A percentile compares a stretch with the other conserved stretches of the same genome.
These are phyloP conservation scores for Halisarca cf. caerulea DNA, from an alignment of 37 sponge, comb jelly and placozoan genomes.

Conservation along the genomic window DNA sequence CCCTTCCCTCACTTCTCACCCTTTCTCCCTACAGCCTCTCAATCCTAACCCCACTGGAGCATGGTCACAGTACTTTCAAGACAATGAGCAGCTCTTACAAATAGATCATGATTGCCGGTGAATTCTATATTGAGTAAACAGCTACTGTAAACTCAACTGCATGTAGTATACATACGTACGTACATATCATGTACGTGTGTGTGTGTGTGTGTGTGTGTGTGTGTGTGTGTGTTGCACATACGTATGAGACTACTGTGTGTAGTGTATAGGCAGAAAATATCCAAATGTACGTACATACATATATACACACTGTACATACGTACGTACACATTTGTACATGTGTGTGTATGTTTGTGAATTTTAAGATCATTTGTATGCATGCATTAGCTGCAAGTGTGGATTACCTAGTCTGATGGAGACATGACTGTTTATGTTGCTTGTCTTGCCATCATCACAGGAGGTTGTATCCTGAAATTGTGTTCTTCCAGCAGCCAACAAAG, in stretches of 20 bases:
- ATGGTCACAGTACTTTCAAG: slow-evolving; percentile 87
- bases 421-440: background rate
- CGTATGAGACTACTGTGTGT: too few relatives aligned
- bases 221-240: too few relatives aligned
- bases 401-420: too few relatives aligned
- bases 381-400: background rate
- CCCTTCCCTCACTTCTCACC: too few relatives aligned
- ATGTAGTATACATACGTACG: too few relatives aligned
- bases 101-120: slow-evolving; percentile 87
- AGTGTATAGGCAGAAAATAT: too few relatives aligned
- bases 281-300: too few relatives aligned
- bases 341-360: background rate
- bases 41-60: slow-evolving; percentile 78
- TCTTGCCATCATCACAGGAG: slow-evolving; percentile 41
- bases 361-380: background rate
- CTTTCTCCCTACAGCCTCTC: slow-evolving; percentile 62
- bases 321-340: background rate
- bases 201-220: too few relatives aligned
- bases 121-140: background rate
- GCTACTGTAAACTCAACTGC: too few relatives aligned
- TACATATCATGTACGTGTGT: too few relatives aligned
- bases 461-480: slow-evolving; percentile 90
- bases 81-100: slow-evolving; percentile 87
- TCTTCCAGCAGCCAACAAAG: slow-evolving; percentile 90
- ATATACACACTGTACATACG: slow-evolving; percentile 1